phyloP scores from a whole-genome alignment of 2,113 vertebrate genomes.

The Forbesichthys agassizii region DNA sequence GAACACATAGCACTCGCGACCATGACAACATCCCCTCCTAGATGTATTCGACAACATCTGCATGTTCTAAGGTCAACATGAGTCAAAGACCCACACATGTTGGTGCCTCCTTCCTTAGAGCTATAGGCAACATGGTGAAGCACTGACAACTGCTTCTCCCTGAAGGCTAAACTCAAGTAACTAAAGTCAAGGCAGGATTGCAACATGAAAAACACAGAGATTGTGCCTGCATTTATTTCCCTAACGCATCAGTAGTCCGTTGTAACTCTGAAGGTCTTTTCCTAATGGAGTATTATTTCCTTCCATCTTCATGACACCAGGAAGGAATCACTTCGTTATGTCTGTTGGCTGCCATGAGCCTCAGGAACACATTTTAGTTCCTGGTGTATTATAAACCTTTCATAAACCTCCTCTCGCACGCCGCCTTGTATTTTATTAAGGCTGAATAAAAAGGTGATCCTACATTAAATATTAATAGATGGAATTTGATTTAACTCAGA shows the following conservation, averaged over 20 bases:
- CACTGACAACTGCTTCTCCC: conserved; percentile 13
- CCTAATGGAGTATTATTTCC: conserved; percentile 20
- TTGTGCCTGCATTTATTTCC: conserved; percentile 14
- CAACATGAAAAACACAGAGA: not conserved
- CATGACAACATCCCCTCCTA: no score
- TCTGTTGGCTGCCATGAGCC: conserved; percentile 3
- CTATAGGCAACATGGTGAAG: not conserved
- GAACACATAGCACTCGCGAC: no score
- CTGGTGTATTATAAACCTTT: not conserved
- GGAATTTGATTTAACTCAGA: not conserved
- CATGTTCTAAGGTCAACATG: no score
- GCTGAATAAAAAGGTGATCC: conserved; percentile 2
- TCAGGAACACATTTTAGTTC: not conserved
- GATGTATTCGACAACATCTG: no score
- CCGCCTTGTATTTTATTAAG: not conserved
- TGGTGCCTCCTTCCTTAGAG: not conserved
- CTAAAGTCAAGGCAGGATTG: not conserved
- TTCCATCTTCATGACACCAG: conserved; percentile 12
- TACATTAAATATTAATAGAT: conserved; percentile 3
- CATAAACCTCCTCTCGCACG: not conserved
- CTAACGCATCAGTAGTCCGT: conserved; percentile 21
- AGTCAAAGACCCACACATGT: not conserved
- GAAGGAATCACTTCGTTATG: conserved; percentile 1
- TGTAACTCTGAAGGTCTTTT: conserved; percentile 15
- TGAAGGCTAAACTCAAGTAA: not conserved